Conservation (phyloP, 2,113 vertebrate species). For the Syngnathus scovelli region DNA sequence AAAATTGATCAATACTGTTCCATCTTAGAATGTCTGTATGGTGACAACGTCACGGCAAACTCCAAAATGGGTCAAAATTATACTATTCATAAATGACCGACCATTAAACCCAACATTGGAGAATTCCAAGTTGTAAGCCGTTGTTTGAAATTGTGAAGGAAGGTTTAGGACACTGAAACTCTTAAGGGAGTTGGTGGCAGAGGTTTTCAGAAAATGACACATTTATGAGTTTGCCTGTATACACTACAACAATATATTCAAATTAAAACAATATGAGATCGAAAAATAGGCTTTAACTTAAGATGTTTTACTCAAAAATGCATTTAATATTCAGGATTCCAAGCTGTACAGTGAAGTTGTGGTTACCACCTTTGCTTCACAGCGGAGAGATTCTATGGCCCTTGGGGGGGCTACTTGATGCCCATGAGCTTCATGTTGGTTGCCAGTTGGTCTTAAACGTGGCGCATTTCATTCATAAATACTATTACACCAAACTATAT, state of each 20-base stretch:
- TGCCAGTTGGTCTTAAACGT: too few species aligned
- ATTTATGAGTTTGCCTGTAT: background rate
- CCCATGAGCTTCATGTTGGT: too few species aligned
- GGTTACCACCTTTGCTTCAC: too few species aligned
- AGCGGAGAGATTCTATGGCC: too few species aligned
- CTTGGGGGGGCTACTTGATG: too few species aligned
- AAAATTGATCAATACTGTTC: background rate
- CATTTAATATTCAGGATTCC: background rate
- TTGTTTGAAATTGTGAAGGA: background rate
- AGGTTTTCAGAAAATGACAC: background rate
- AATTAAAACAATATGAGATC: background rate
- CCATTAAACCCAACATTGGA: background rate
- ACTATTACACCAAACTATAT: too few species aligned
- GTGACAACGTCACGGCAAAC: background rate
- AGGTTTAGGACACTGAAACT: background rate
- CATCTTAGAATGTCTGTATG: background rate
- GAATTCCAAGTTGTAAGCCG: background rate
- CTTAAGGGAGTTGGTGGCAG: background rate
- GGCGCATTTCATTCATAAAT: too few species aligned
- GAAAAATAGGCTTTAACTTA: background rate
- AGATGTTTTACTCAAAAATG: background rate
- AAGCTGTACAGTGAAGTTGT: too few species aligned
- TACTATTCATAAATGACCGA: background rate
- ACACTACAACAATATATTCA: too few species aligned
- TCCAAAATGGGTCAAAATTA: background rate